Evolutionary conservation across 1,140 invertebrate genomes (phyloP), one percentile per base, ranked within the genome.

Genomic region (Drosophila ercepeae): DNA sequence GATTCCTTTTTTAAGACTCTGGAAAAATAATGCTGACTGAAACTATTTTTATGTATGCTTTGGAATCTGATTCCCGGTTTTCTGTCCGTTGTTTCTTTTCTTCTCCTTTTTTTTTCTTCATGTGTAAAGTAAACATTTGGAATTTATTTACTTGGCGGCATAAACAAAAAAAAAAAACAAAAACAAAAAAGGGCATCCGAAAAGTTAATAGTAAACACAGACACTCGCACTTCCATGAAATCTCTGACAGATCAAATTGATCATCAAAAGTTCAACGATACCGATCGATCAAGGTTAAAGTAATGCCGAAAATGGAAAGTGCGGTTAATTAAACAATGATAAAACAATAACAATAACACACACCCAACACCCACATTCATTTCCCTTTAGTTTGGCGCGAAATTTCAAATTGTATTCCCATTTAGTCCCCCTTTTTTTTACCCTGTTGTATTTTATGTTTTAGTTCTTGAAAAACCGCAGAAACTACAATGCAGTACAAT

Each of bases 401-500:
- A 45, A 29, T 50, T 32, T 34, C 19, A 36, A 39, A 60, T 16
- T 71, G 75, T 78, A 74, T 71, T 75, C 27, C 2, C 2, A 21
- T 21, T 2, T 21, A n/a, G n/a, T n/a, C 44, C 11, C 63, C 44
- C 51, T 53, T 34, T 7, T 57, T 42, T 21, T 48, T 49, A 9
- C 53, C 44, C 29, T 2, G 9, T 44, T 14, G 45, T 73, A 72
- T 73, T 54, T 73, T 18, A 73, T 57, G 50, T 59, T 57, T 71
- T 60, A 50, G 34, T 41, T 72, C 25, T 63, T 48, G 32, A 58
- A 78, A 78, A 78, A 78, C 70, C 78, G 55, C 74, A 83, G 78
- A 83, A 83, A 83, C 78, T 83, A 86, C 50, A 65, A 42, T 53
- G 71, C 55, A 84, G 81, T 88, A 84, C 81, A 84, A 84, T 81